phyloP scores from a whole-genome alignment of 2,113 vertebrate genomes.

The Syngnathus typhle region DNA sequence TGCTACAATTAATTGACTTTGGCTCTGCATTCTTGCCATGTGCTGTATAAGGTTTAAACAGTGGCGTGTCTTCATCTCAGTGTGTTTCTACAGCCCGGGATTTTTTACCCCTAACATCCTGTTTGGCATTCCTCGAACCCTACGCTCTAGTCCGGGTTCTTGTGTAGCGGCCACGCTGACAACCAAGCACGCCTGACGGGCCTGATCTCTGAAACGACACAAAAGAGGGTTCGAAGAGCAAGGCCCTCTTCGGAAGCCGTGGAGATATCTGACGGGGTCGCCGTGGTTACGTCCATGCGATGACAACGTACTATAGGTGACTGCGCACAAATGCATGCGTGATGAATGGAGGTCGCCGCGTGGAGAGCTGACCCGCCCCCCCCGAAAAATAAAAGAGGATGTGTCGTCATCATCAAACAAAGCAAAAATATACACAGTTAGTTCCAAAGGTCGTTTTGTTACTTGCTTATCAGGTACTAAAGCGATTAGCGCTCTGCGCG shows the following conservation, averaged over 20 bases:
- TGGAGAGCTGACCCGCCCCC: not conserved
- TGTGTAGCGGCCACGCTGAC: constrained; percentile 30
- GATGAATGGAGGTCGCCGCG: constrained; percentile 33
- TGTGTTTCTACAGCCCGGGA: constrained; percentile 37
- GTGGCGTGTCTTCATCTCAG: constrained; percentile 30
- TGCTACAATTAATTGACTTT: constrained; percentile 17
- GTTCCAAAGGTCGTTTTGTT: constrained; percentile 48
- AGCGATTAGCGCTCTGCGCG: constrained; percentile 13
- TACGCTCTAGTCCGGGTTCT: constrained; percentile 6
- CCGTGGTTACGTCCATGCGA: constrained; percentile 40
- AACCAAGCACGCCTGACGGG: constrained; percentile 21
- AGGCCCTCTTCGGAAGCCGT: constrained; percentile 36
- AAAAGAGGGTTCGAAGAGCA: constrained; percentile 42
- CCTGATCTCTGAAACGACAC: constrained; percentile 39
- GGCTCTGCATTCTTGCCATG: constrained; percentile 5
- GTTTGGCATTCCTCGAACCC: constrained; percentile 53
- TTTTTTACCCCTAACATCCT: constrained; percentile 59
- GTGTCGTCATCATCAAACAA: constrained; percentile 23
- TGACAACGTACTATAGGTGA: too few relatives aligned
- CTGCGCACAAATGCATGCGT: constrained; percentile 19
- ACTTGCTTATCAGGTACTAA: constrained; percentile 45
- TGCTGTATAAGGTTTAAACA: not conserved
- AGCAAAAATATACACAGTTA: constrained; percentile 24
- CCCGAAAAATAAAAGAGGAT: constrained; percentile 5
- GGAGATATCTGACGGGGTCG: constrained; percentile 26